Conservation (phyloP, 2,113 vertebrate genomes). For the Sphyrna mokarran region DNA sequence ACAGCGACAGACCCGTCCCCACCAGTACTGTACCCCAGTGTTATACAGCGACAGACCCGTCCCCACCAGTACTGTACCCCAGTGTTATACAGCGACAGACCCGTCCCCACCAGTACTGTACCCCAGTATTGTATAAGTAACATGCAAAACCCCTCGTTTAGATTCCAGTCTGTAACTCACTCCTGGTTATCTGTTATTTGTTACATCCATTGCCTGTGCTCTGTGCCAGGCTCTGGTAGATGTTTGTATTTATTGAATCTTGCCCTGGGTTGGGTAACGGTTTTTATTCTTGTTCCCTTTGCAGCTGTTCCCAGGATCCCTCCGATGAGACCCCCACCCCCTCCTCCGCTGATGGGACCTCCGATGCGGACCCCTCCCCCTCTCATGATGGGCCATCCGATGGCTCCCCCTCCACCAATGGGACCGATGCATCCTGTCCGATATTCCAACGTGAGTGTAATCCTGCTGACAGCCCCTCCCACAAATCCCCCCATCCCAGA, state of each 20-base stretch:
- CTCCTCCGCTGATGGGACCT: slow-evolving; percentile 64
- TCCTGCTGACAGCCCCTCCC: background rate
- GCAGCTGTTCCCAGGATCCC: slow-evolving; percentile 61
- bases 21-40: too few species aligned
- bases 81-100: too few species aligned
- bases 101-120: too few species aligned
- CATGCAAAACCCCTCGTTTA: too few species aligned
- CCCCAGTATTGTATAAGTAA: too few species aligned
- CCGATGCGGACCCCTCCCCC: slow-evolving; percentile 73
- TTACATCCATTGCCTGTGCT: too few species aligned
- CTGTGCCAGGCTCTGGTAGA: too few species aligned
- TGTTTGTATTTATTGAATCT: too few species aligned
- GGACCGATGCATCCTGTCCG: slow-evolving; percentile 53
- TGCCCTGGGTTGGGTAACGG: background rate
- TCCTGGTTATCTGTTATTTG: background rate
- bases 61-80: too few species aligned
- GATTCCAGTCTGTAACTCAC: background rate
- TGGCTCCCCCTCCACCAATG: slow-evolving; percentile 61
- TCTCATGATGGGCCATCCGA: slow-evolving; percentile 71
- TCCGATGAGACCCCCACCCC: slow-evolving; percentile 50
- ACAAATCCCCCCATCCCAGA: background rate
- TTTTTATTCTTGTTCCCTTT: slow-evolving; percentile 30
- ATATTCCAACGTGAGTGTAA: slow-evolving; percentile 46
- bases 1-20: too few species aligned
- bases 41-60: too few species aligned